Evolutionary conservation across 1,140 invertebrate species (phyloP).

Genomic region (Drosophila repleta): DNA sequence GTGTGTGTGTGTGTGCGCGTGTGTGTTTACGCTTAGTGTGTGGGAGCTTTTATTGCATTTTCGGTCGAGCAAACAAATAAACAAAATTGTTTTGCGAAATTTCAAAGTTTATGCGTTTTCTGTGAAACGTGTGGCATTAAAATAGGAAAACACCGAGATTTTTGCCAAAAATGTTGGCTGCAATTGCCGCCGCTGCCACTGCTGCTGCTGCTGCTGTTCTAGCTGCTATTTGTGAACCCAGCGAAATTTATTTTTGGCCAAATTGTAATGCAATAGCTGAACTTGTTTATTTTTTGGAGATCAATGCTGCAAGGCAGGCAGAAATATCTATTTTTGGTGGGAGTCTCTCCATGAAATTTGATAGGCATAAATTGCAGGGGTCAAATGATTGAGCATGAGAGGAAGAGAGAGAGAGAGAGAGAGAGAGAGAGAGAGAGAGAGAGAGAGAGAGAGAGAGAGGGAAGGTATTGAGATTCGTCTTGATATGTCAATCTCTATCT

Average conservation of each 20-base stretch:
- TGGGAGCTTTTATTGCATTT: conserved; percentile 61
- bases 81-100: conserved; percentile 45
- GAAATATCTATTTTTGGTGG: conserved; percentile 11
- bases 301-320: conserved; percentile 12
- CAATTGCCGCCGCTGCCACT: not conserved
- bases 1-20: conserved; percentile 15
- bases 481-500: too few relatives aligned
- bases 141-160: conserved; percentile 18
- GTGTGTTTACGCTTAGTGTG: conserved; percentile 23
- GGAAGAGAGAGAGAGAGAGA: not conserved
- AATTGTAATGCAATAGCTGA: conserved; percentile 44
- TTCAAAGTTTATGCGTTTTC: conserved; percentile 40
- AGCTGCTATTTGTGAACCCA: conserved; percentile 28
- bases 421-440: not conserved
- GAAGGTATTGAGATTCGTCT: too few relatives aligned
- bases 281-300: conserved; percentile 37
- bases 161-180: conserved; percentile 3
- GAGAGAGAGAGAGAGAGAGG: too few relatives aligned
- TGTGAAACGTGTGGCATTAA: conserved; percentile 48
- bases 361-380: not conserved
- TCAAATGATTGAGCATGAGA: not conserved
- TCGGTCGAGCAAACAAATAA: conserved; percentile 39
- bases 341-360: not conserved
- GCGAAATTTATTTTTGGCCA: conserved; percentile 23
- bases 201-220: conserved; percentile 2